phyloP scores from a whole-genome alignment of 2,888 invertebrate species.

The Selenia dentaria region DNA sequence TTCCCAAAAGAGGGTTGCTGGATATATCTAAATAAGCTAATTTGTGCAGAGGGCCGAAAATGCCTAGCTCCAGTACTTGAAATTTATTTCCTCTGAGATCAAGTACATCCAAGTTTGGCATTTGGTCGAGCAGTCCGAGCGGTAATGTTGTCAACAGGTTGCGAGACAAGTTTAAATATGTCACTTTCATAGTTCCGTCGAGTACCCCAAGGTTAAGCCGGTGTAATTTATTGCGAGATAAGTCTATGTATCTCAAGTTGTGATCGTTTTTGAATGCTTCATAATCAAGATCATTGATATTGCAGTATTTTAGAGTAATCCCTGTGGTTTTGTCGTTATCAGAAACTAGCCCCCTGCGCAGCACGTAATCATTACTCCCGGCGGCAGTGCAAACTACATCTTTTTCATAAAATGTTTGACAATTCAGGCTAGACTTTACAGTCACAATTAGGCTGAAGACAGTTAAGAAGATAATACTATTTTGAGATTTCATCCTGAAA shows the following conservation, averaged over 20 bases:
- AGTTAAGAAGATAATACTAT: background rate
- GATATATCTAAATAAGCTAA: slow-evolving; percentile 54
- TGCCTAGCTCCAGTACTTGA: slow-evolving; percentile 42
- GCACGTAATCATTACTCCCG: slow-evolving; percentile 32
- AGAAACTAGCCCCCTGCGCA: slow-evolving; percentile 45
- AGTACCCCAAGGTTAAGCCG: slow-evolving; percentile 51
- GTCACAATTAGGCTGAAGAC: background rate
- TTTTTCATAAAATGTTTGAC: slow-evolving; percentile 29
- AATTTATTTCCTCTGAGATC: slow-evolving; percentile 57
- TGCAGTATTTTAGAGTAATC: slow-evolving; percentile 42
- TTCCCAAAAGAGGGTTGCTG: slow-evolving; percentile 49
- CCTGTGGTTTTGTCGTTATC: slow-evolving; percentile 41
- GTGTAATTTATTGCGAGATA: slow-evolving; percentile 54
- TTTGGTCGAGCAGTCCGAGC: slow-evolving; percentile 55
- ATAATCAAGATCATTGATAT: slow-evolving; percentile 42
- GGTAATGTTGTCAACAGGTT: slow-evolving; percentile 51
- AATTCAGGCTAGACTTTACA: slow-evolving; percentile 26
- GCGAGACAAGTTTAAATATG: slow-evolving; percentile 53
- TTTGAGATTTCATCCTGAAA: slow-evolving; percentile 12
- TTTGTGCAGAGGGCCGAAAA: slow-evolving; percentile 51
- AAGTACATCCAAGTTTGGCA: slow-evolving; percentile 47
- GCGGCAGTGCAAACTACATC: slow-evolving; percentile 43
- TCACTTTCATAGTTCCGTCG: slow-evolving; percentile 45
- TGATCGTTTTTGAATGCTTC: slow-evolving; percentile 51
- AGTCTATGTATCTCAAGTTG: slow-evolving; percentile 48